Conservation (phyloP, 2,888 invertebrate genomes). For the Mycogona germanica region DNA sequence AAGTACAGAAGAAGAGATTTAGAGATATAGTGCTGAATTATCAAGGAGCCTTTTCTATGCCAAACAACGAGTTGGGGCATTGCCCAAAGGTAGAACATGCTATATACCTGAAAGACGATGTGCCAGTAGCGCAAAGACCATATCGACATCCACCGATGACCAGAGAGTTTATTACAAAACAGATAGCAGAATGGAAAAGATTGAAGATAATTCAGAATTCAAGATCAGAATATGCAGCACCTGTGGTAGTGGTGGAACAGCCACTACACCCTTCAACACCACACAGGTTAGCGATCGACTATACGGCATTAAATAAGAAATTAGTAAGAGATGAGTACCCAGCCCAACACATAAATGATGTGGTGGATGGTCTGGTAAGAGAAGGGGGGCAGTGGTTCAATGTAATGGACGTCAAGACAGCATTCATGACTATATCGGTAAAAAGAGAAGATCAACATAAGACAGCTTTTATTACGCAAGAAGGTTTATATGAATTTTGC, state of each 20-base stretch:
- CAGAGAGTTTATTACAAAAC: neutral
- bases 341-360: slow-evolving; percentile 7
- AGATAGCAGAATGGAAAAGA: slow-evolving; percentile 3
- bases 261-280: slow-evolving; percentile 5
- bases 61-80: too few relatives aligned
- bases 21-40: too few relatives aligned
- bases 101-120: too few relatives aligned
- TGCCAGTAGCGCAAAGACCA: too few relatives aligned
- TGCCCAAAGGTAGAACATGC: too few relatives aligned
- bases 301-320: neutral
- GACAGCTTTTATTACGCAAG: slow-evolving; percentile 6
- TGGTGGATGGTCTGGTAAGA: neutral
- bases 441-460: slow-evolving; percentile 1
- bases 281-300: slow-evolving; percentile 4
- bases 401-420: neutral
- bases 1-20: too few relatives aligned
- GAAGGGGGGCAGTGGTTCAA: neutral
- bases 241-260: slow-evolving; percentile 4
- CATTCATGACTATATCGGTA: slow-evolving; percentile 1
- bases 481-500: neutral
- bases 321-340: slow-evolving; percentile 3
- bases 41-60: too few relatives aligned
- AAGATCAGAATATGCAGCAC: slow-evolving; percentile 8
- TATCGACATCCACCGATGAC: too few relatives aligned
- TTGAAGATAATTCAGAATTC: slow-evolving; percentile 3